phyloP scores from a whole-genome alignment of 2,888 invertebrate genomes.

The Chymomyza caudatula region DNA sequence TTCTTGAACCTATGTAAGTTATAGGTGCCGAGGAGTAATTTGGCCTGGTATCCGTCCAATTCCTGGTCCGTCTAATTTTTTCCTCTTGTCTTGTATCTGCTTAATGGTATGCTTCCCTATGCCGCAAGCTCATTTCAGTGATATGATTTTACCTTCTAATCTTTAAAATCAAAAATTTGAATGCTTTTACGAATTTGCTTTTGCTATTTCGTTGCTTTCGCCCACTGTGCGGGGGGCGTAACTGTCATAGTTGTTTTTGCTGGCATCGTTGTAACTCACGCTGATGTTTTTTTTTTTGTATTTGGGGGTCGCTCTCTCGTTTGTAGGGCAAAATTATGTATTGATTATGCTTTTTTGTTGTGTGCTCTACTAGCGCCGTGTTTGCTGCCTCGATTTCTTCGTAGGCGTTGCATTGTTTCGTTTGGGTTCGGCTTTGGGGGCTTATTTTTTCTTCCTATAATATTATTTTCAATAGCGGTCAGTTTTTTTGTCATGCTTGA shows the following conservation, averaged over 20 bases:
- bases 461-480: slow-evolving; percentile 27
- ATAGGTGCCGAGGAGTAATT: too few species aligned
- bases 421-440: background rate
- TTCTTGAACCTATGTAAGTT: too few species aligned
- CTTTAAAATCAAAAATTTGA: too few species aligned
- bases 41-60: too few species aligned
- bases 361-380: background rate
- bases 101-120: too few species aligned
- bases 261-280: slow-evolving; percentile 37
- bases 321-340: slow-evolving; percentile 74
- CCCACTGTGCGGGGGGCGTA: slow-evolving; percentile 50
- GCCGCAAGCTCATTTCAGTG: too few species aligned
- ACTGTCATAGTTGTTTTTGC: slow-evolving; percentile 65
- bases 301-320: slow-evolving; percentile 59
- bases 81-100: too few species aligned
- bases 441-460: background rate
- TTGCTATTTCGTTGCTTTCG: too few species aligned
- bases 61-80: too few species aligned
- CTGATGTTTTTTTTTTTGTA: slow-evolving; percentile 25
- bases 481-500: slow-evolving; percentile 45
- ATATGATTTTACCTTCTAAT: too few species aligned
- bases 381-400: background rate
- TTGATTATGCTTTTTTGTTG: slow-evolving; percentile 60
- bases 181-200: too few species aligned
- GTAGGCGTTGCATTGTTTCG: background rate